Base-by-base conservation (phyloP, 2,797 vertebrate genomes). In the Lacerta viridis region DNA sequence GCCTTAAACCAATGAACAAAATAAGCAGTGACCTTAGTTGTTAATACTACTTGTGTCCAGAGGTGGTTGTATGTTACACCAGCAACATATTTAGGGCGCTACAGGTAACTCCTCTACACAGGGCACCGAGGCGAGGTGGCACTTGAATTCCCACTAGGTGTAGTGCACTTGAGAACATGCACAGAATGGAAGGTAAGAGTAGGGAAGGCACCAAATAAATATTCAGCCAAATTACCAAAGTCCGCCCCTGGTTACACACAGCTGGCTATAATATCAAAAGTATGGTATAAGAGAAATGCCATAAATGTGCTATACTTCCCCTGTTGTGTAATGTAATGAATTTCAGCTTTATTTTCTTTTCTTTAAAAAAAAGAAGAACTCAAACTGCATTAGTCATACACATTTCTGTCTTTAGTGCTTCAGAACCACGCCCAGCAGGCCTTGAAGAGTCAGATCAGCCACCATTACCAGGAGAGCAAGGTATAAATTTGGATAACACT, bases 361-460 rank as follows among this genome's bases (percentile, higher is more conserved):
- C 15, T 27, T 9, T 7, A 18, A 17, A n/a, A 43, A 20, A 59
- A n/a, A 43, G 11, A 59, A 39, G 2, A 11, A 77, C 33, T 88
- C 39, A 8, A 81, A 75, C 50, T 81, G 39, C 91, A 59, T 92
- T 94, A 94, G 80, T 36, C 68, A 71, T 0, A 0, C 1, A 82
- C 90, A 20, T 93, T 93, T 93, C 39, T 93, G 88, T 91, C 88
- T 94, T 75, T 94, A 98, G 98, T 92, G 93, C 97, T 95, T 96
- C 98, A 94, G 98, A 99, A 94, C 95, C 95, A 77, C 95, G 96
- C 93, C 93, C 97, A 94, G 92, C 96, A 94, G 97, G 98, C 90
- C 96, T 99, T 95, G 99, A 99, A 68, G 98, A 99, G 80, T 94
- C 97, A 1, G 99, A 99, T 93, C 96, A 98, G 88, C 97, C 98